A percentile compares a stretch with the other conserved stretches of the same genome.
Evolutionary conservation across 2,888 invertebrate genomes (phyloP).

Genomic region (Callinectes sapidus): DNA sequence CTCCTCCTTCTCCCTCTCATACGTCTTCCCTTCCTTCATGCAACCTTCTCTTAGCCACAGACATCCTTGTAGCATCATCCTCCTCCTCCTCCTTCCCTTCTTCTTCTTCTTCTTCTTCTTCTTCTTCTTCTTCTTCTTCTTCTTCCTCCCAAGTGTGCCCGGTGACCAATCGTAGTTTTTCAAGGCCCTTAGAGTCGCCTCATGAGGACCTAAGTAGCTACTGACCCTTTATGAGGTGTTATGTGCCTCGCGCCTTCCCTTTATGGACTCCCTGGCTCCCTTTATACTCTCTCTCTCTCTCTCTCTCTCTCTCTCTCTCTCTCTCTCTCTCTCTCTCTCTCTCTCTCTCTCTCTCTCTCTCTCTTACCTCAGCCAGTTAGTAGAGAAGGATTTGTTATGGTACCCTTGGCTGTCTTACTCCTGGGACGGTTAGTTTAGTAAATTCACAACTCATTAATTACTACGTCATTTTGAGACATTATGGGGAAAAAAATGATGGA

Average conservation of each 20-base stretch:
- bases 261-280: not conserved
- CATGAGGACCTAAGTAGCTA: not conserved
- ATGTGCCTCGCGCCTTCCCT: not conserved
- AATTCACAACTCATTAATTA: too few species aligned
- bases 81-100: not conserved
- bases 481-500: too few species aligned
- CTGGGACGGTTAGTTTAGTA: too few species aligned
- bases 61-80: not conserved
- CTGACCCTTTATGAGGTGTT: not conserved
- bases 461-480: too few species aligned
- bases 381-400: too few species aligned
- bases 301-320: constrained; percentile 23
- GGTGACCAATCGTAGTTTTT: not conserved
- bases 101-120: too few species aligned
- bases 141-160: not conserved
- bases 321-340: constrained; percentile 37
- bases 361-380: too few species aligned
- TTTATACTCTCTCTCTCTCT: not conserved
- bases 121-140: too few species aligned
- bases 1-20: not conserved
- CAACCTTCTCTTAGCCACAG: not conserved
- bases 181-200: not conserved
- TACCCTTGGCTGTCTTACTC: too few species aligned
- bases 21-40: not conserved
- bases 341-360: constrained; percentile 37